phyloP scores from a whole-genome alignment of 2,113 vertebrate species.

The Leucopsar rothschildi region DNA sequence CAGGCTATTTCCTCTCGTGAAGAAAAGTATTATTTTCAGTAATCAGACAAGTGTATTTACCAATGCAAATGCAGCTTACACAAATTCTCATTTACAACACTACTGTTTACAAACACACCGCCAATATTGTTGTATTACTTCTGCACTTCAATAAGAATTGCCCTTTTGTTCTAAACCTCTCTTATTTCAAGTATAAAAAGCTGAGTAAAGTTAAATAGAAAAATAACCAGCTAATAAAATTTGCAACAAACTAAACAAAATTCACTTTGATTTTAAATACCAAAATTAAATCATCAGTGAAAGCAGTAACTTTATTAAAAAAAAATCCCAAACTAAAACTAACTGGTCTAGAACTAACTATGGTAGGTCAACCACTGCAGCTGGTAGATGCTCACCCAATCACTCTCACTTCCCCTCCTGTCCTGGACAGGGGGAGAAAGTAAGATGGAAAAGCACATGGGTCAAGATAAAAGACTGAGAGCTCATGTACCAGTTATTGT shows the following conservation, averaged over 20 bases:
- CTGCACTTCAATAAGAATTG: not conserved
- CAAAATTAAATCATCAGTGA: not conserved
- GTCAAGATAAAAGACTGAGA: not conserved
- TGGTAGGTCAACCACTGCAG: not conserved
- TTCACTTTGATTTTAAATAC: not conserved
- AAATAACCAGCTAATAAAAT: not conserved
- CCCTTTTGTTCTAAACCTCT: not conserved
- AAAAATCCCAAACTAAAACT: not conserved
- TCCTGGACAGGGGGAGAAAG: not conserved
- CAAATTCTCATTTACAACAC: slow-evolving; percentile 23
- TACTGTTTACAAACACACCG: not conserved
- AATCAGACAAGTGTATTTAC: slow-evolving; percentile 25
- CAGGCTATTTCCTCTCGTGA: slow-evolving; percentile 30
- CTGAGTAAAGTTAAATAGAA: not conserved
- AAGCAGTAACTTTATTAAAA: not conserved
- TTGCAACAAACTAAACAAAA: not conserved
- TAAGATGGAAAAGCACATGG: not conserved
- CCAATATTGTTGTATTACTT: not conserved
- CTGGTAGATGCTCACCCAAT: not conserved
- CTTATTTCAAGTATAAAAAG: not conserved
- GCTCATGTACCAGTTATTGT: not conserved
- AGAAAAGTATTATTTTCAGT: slow-evolving; percentile 39
- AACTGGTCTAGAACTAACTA: not conserved
- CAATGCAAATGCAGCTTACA: slow-evolving; percentile 34
- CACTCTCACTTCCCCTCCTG: not conserved